Base-by-base conservation (phyloP, 1,140 invertebrate genomes). In the Phthorimaea operculella region DNA sequence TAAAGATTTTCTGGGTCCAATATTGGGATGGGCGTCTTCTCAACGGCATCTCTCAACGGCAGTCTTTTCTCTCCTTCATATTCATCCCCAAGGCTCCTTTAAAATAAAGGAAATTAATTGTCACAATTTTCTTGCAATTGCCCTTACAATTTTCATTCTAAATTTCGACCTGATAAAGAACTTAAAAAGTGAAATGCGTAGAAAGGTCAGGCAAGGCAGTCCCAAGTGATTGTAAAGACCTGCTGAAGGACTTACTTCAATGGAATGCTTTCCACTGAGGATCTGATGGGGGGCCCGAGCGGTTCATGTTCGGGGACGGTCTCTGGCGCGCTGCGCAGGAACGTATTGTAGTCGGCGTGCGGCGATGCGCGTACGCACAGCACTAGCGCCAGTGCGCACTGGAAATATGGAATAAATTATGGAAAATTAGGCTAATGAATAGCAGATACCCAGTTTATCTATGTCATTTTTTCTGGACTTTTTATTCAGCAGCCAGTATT, bases 11-110 rank as follows among this genome's bases (percentile, higher is more conserved):
- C 65, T 33, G 57, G 59, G 52, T 80, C 74, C 15, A 70, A 59
- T 6, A 79, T 64, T n/a, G 70, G 66, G 44, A 79, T 80, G 15
- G 88, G 87, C 48, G 90, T 82, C 65, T 88, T 89, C 78, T 93
- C 91, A 0, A 93, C 91, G 0, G 91, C 89, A 72, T 92, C 90
- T 67, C 92, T 80, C 18, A 92, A 56, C n/a, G 85, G 85, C 28
- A 86, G 39, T 57, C 85, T 70, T 33, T 70, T 70, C 33, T 76
- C 74, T 34, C 72, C 57, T 61, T 81, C 78, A 48, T 80, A 74
- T 61, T 81, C 78, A 45, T 80, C 76, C 15, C 72, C 67, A 54
- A 79, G 58, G 58, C 63, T 77, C 36, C 73, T 79, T 34, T 34
- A 34, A 34, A 34, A 34, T n/a, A n/a, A n/a, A n/a, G n/a, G n/a